phyloP scores from a whole-genome alignment of 2,888 invertebrate genomes.

The Noctuana brunneofusca region DNA sequence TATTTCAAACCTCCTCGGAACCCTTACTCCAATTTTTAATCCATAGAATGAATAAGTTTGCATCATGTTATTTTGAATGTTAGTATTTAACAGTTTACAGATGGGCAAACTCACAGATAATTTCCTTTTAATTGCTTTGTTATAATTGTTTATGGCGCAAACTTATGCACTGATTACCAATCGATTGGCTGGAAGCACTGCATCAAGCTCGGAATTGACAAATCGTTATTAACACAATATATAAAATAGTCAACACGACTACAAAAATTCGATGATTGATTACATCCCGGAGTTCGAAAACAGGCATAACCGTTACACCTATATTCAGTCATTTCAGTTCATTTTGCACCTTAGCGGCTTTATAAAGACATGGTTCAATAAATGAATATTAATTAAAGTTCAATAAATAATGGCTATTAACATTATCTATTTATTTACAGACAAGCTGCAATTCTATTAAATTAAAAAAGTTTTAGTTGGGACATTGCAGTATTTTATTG shows the following conservation, averaged over 20 bases:
- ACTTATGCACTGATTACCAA: not conserved
- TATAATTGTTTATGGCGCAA: not conserved
- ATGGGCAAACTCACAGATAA: not conserved
- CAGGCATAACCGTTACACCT: constrained; percentile 21
- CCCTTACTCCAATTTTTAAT: constrained; percentile 17
- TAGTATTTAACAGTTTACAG: not conserved
- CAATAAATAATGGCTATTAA: not conserved
- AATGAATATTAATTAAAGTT: not conserved
- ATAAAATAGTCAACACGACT: constrained; percentile 13
- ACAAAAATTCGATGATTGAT: constrained; percentile 24
- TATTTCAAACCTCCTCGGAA: constrained; percentile 13
- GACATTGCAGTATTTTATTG: not conserved
- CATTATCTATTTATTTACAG: not conserved
- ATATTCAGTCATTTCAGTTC: not conserved
- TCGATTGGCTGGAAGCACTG: constrained; percentile 1
- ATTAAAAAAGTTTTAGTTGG: not conserved
- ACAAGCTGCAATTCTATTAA: not conserved
- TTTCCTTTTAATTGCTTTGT: not conserved
- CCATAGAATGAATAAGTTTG: not conserved
- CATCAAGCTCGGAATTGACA: constrained; percentile 1
- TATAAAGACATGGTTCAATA: not conserved
- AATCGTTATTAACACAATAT: constrained; percentile 2
- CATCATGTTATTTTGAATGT: constrained; percentile 1
- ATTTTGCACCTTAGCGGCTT: not conserved
- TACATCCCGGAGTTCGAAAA: constrained; percentile 28